A percentile compares a stretch with the other conserved stretches of the same genome.
These are phyloP conservation scores for Drosophila albomicans DNA, from an alignment of 1,140 invertebrate species.

Conservation along the genomic window DNA sequence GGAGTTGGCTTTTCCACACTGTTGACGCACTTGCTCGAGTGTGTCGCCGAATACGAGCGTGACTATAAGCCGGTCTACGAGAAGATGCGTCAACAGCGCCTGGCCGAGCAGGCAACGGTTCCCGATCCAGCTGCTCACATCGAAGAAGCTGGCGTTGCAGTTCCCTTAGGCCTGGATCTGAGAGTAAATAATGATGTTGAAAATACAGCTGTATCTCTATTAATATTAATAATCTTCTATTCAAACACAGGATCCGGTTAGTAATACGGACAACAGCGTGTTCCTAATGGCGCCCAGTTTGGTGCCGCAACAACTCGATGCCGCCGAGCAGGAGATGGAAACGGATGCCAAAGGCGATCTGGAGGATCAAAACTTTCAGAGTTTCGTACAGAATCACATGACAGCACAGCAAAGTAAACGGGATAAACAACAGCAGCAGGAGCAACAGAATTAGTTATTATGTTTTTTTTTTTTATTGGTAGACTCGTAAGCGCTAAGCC, in stretches of 20 bases:
- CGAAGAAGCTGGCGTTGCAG: conserved; percentile 45
- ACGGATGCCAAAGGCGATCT: conserved; percentile 45
- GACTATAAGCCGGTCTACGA: conserved; percentile 91
- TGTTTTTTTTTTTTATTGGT: no score
- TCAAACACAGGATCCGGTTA: conserved; percentile 42
- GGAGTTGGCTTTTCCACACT: conserved; percentile 91
- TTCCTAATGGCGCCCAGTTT: conserved; percentile 65
- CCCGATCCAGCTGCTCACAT: conserved; percentile 20
- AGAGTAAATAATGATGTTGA: conserved; percentile 7
- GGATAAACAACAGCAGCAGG: conserved; percentile 44
- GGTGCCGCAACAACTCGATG: conserved; percentile 45
- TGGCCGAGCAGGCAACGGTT: conserved; percentile 37
- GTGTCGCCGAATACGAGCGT: conserved; percentile 90
- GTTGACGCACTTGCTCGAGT: conserved; percentile 88
- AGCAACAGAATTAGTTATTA: conserved; percentile 26
- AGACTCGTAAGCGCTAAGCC: background rate
- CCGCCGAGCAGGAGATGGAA: conserved; percentile 47
- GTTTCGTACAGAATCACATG: conserved; percentile 61
- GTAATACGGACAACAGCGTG: conserved; percentile 41
- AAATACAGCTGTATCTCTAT: background rate
- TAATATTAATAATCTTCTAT: no score
- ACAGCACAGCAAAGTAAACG: conserved; percentile 55
- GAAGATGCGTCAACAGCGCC: conserved; percentile 86
- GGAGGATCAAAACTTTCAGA: conserved; percentile 70
- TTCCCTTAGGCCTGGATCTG: conserved; percentile 55